Conservation (phyloP, 1,140 invertebrate species). For the Eriosoma lanigerum region DNA sequence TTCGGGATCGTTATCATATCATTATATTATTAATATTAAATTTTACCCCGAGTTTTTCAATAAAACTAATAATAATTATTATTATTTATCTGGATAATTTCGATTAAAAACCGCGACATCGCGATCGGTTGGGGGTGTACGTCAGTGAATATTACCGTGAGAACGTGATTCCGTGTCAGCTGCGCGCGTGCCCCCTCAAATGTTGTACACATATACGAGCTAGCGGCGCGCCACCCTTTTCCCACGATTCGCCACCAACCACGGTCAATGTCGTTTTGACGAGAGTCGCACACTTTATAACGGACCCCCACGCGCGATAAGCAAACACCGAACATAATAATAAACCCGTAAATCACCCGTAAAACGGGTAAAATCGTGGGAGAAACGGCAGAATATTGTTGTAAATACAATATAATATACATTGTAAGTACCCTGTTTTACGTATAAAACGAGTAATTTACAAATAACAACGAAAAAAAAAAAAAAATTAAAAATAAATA, state of each 20-base stretch:
- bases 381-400: neutral
- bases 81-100: too few relatives aligned
- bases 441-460: too few relatives aligned
- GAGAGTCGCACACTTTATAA: slow-evolving; percentile 2
- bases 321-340: slow-evolving; percentile 1
- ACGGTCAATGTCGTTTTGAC: slow-evolving; percentile 13
- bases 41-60: too few relatives aligned
- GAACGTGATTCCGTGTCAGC: slow-evolving; percentile 43
- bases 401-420: neutral
- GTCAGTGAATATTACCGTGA: neutral
- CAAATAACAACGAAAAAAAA: too few relatives aligned
- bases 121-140: neutral
- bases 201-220: neutral
- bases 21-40: too few relatives aligned
- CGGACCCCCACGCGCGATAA: neutral
- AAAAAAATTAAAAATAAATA: too few relatives aligned
- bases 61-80: too few relatives aligned
- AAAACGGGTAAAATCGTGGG: neutral
- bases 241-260: slow-evolving; percentile 46
- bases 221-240: slow-evolving; percentile 45
- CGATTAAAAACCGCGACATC: neutral
- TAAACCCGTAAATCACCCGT: neutral
- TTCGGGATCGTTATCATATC: too few relatives aligned
- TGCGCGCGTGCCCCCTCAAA: slow-evolving; percentile 24
- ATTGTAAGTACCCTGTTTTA: too few relatives aligned